phyloP scores from a whole-genome alignment of 2,113 vertebrate species.

The Henicopernis longicauda region DNA sequence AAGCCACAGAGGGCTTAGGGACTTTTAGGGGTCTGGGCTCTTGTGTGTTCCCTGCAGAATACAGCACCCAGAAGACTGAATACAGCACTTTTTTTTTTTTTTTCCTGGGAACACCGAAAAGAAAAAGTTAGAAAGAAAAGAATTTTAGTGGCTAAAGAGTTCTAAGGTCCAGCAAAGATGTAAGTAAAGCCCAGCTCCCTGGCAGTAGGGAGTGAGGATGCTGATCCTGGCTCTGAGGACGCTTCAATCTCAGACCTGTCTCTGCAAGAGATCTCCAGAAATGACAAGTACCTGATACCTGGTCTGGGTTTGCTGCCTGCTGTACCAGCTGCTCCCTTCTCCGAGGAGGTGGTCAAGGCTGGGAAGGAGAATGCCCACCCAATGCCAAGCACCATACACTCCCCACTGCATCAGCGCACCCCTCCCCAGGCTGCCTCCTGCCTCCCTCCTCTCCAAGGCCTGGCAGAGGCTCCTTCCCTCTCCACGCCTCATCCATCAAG shows the following conservation, averaged over 20 bases:
- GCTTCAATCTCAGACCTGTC: neutral
- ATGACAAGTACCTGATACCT: neutral
- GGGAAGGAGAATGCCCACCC: neutral
- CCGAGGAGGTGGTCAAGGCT: neutral
- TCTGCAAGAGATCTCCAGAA: neutral
- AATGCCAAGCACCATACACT: neutral
- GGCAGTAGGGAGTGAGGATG: neutral
- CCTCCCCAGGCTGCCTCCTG: neutral
- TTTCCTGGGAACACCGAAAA: neutral
- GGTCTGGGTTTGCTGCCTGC: neutral
- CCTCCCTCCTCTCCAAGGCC: neutral
- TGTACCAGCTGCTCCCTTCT: neutral
- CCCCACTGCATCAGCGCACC: neutral
- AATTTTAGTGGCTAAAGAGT: neutral
- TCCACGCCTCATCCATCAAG: conserved; percentile 67
- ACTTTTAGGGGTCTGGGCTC: neutral
- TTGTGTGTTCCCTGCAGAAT: neutral
- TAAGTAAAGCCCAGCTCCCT: neutral
- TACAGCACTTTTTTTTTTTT: neutral
- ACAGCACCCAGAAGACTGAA: neutral
- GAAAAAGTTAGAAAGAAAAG: neutral
- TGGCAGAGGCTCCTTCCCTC: conserved; percentile 32
- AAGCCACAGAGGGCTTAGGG: neutral
- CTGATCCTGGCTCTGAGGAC: neutral
- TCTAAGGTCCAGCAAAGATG: neutral